phyloP scores from a whole-genome alignment of 2,888 invertebrate species.

The Eulithis testata region DNA sequence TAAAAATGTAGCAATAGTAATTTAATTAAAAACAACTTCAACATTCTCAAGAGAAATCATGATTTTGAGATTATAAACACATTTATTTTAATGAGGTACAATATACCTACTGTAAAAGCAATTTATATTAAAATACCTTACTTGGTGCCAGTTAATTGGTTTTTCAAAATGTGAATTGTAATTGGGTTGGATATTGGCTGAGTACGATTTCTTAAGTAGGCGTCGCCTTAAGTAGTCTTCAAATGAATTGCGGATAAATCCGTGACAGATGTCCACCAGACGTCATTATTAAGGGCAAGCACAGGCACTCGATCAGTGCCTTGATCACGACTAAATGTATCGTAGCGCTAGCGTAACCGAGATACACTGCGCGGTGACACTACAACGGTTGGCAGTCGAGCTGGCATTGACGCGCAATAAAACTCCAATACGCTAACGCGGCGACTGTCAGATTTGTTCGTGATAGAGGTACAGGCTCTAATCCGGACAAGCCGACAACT shows the following conservation, averaged over 20 bases:
- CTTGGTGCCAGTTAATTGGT: slow-evolving; percentile 12
- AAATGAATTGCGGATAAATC: slow-evolving; percentile 53
- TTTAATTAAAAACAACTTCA: slow-evolving; percentile 31
- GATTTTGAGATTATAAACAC: slow-evolving; percentile 30
- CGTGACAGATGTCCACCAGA: slow-evolving; percentile 60
- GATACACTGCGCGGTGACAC: too few relatives aligned
- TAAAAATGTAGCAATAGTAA: slow-evolving; percentile 34
- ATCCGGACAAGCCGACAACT: slow-evolving; percentile 76
- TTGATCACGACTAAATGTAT: too few relatives aligned
- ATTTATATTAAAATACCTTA: neutral
- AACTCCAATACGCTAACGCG: too few relatives aligned
- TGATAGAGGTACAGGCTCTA: slow-evolving; percentile 46
- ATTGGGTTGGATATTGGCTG: slow-evolving; percentile 17
- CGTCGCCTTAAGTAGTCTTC: slow-evolving; percentile 35
- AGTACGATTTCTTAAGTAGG: slow-evolving; percentile 18
- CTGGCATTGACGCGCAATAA: too few relatives aligned
- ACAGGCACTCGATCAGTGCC: slow-evolving; percentile 46
- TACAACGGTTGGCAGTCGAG: too few relatives aligned
- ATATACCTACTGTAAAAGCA: too few relatives aligned
- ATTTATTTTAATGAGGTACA: slow-evolving; percentile 12
- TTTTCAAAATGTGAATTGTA: slow-evolving; percentile 27
- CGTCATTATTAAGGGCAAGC: slow-evolving; percentile 62
- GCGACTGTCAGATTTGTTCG: too few relatives aligned
- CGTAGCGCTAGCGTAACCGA: too few relatives aligned
- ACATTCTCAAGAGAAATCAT: slow-evolving; percentile 30